Percentiles rank a stretch among this genome's conserved stretches.
phyloP scores from a whole-genome alignment of 2,113 vertebrate species.

The Regulus satrapa region DNA sequence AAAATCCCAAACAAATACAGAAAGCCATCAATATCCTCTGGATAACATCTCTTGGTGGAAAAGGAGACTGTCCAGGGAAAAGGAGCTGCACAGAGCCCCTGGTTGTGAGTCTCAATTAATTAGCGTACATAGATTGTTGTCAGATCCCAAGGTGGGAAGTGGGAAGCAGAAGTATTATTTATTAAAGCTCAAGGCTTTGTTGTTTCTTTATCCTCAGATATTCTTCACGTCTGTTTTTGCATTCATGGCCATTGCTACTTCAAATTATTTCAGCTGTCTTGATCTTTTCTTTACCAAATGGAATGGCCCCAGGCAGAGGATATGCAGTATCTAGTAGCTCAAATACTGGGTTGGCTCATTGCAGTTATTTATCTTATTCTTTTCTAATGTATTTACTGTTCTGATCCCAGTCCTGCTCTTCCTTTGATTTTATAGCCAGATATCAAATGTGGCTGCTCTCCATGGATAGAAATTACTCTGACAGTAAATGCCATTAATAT shows the following conservation, averaged over 20 bases:
- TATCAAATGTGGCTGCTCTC: not conserved
- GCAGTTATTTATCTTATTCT: not conserved
- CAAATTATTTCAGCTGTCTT: not conserved
- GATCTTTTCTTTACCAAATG: slow-evolving; percentile 13
- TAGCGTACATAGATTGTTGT: not conserved
- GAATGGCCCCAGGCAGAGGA: not conserved
- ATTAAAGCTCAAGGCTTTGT: not conserved
- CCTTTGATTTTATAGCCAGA: not conserved
- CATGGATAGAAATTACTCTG: not conserved
- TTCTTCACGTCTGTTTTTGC: not conserved
- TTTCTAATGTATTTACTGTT: slow-evolving; percentile 37
- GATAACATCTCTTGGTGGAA: not conserved
- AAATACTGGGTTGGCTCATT: not conserved
- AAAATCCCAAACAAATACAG: not conserved
- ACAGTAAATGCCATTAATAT: not conserved
- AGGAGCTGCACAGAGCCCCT: not conserved
- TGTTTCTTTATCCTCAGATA: not conserved
- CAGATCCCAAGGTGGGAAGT: not conserved
- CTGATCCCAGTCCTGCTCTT: not conserved
- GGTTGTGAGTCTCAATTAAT: not conserved
- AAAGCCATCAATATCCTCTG: not conserved
- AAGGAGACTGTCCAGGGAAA: not conserved
- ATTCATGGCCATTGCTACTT: not conserved
- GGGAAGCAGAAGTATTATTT: not conserved
- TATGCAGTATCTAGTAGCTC: not conserved